Evolutionary conservation across 2,888 invertebrate species (phyloP).

Genomic region (Monopis laevigella): DNA sequence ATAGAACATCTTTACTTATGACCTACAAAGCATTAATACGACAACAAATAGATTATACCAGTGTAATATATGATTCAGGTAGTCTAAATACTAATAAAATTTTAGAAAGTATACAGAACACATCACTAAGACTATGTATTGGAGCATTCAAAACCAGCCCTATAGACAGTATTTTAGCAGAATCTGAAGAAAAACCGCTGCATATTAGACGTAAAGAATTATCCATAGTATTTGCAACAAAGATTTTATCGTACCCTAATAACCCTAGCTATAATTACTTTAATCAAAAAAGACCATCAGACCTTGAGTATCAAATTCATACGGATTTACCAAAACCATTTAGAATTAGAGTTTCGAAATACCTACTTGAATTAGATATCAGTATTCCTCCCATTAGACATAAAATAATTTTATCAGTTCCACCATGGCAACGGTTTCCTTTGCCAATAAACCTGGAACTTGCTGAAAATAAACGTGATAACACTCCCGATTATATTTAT

Average conservation of each 20-base stretch:
- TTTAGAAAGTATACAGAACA: conserved; percentile 2
- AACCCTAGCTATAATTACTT: not conserved
- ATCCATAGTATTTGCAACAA: not conserved
- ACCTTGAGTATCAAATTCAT: no score
- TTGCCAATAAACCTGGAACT: not conserved
- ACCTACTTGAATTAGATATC: not conserved
- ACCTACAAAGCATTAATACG: conserved; percentile 15
- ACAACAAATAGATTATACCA: conserved; percentile 17
- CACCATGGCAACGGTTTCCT: not conserved
- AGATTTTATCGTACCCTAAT: not conserved
- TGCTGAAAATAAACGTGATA: no score
- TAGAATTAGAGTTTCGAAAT: not conserved
- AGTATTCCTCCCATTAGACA: not conserved
- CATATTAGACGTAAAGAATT: not conserved
- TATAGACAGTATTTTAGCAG: not conserved
- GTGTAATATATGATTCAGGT: conserved; percentile 16
- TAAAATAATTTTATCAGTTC: not conserved
- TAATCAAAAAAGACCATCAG: not conserved
- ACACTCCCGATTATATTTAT: no score
- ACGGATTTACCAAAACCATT: not conserved
- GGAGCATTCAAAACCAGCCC: conserved; percentile 3
- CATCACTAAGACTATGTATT: conserved; percentile 1
- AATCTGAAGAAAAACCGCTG: not conserved
- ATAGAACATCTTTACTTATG: conserved; percentile 13
- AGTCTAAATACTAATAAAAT: not conserved